Conservation (phyloP, 1,140 invertebrate species). For the Campoletis sonorensis region DNA sequence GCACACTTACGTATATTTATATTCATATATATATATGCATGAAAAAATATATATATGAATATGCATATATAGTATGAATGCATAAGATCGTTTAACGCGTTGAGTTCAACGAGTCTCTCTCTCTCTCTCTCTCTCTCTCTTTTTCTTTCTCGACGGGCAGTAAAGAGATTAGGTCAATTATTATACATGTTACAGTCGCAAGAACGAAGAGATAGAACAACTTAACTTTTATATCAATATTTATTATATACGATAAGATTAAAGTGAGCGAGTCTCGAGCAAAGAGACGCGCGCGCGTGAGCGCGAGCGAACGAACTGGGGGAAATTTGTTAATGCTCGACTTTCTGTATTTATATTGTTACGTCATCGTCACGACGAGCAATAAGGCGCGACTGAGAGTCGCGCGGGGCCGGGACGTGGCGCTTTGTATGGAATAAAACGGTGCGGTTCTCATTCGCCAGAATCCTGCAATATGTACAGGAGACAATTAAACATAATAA, state of each 20-base stretch:
- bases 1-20: constrained; percentile 7
- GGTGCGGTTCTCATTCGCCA: constrained; percentile 63
- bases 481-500: too few relatives aligned
- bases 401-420: constrained; percentile 38
- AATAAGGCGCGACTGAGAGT: constrained; percentile 55
- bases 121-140: not conserved
- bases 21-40: not conserved
- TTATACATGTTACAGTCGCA: constrained; percentile 61
- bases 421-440: constrained; percentile 61
- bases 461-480: not conserved
- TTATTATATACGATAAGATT: constrained; percentile 74
- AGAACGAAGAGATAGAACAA: constrained; percentile 61
- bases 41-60: not conserved
- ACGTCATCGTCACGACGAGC: constrained; percentile 62
- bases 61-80: constrained; percentile 7
- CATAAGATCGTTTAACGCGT: constrained; percentile 1
- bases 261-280: constrained; percentile 44
- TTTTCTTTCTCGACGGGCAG: not conserved
- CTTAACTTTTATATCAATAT: constrained; percentile 71
- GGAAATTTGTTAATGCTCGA: constrained; percentile 66
- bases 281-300: not conserved
- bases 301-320: not conserved
- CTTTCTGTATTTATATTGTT: constrained; percentile 70
- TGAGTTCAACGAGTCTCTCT: constrained; percentile 32
- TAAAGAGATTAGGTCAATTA: constrained; percentile 68